A percentile compares a stretch with the other conserved stretches of the same genome.
phyloP scores from a whole-genome alignment of 2,113 vertebrate genomes.

The Hucho hucho region DNA sequence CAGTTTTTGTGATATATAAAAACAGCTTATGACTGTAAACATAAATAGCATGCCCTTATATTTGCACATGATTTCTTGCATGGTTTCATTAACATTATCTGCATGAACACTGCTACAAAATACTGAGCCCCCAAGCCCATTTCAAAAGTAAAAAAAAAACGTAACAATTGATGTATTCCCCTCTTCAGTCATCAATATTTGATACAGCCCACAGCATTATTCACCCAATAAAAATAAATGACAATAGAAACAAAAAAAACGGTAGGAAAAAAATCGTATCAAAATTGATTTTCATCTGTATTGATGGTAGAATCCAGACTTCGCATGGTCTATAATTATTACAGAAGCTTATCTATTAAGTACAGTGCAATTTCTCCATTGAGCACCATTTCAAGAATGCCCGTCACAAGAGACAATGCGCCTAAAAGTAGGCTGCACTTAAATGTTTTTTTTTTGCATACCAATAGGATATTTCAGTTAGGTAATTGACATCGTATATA shows the following conservation, averaged over 20 bases:
- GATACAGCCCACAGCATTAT: slow-evolving; percentile 19
- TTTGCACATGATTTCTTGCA: slow-evolving; percentile 42
- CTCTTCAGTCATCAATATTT: not conserved
- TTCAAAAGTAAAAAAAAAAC: slow-evolving; percentile 34
- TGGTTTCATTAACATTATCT: slow-evolving; percentile 29
- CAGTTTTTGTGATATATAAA: slow-evolving; percentile 47
- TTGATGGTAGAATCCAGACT: slow-evolving; percentile 37
- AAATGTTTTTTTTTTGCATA: slow-evolving; percentile 13
- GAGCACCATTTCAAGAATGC: not conserved
- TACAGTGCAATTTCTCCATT: slow-evolving; percentile 22
- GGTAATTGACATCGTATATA: not conserved
- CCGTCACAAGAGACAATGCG: too few species aligned
- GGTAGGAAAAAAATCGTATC: slow-evolving; percentile 36
- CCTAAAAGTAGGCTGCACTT: too few species aligned
- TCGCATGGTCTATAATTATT: slow-evolving; percentile 59
- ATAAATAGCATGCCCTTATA: slow-evolving; percentile 53
- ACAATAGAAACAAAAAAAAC: slow-evolving; percentile 8
- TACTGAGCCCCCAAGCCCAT: slow-evolving; percentile 25
- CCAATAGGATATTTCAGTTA: not conserved
- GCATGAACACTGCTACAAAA: slow-evolving; percentile 29
- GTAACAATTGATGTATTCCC: slow-evolving; percentile 24
- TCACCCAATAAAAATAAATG: not conserved
- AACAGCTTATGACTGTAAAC: slow-evolving; percentile 61
- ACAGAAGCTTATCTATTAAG: slow-evolving; percentile 50
- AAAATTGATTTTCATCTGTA: not conserved